These are phyloP conservation scores for Sebastes vulpes DNA, from an alignment of 2,797 vertebrate species.

Conservation along the genomic window DNA sequence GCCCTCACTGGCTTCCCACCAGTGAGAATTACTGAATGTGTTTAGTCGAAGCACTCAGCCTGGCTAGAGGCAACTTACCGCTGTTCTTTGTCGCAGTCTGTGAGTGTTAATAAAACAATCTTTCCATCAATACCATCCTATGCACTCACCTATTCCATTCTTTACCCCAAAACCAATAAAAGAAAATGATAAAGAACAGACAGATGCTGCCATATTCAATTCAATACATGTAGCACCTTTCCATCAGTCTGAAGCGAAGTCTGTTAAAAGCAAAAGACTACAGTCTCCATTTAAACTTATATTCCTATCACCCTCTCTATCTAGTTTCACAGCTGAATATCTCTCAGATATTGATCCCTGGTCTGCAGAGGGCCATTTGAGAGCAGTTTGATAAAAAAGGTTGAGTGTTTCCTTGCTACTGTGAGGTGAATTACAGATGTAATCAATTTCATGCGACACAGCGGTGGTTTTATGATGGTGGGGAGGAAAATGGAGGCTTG, in stretches of 20 bases:
- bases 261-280: conserved; percentile 7
- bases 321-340: conserved; percentile 50
- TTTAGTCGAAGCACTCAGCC: background rate
- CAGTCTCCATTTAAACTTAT: conserved; percentile 20
- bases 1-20: background rate
- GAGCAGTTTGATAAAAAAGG: conserved; percentile 68
- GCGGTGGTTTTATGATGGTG: conserved; percentile 43
- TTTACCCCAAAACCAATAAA: background rate
- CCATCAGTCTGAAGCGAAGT: conserved; percentile 15
- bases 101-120: background rate
- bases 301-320: conserved; percentile 32
- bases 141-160: background rate
- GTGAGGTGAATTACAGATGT: conserved; percentile 69
- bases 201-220: background rate
- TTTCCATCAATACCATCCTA: background rate
- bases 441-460: conserved; percentile 69
- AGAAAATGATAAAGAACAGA: background rate
- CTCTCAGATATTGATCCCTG: conserved; percentile 64
- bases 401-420: conserved; percentile 50
- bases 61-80: too few species aligned
- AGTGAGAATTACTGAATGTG: background rate
- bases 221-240: conserved; percentile 12
- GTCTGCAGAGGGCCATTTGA: conserved; percentile 50
- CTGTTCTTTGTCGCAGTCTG: background rate
- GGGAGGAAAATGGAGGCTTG: conserved; percentile 58